Base-by-base conservation (phyloP, 1,140 invertebrate genomes). In the Bacillus rossius region DNA sequence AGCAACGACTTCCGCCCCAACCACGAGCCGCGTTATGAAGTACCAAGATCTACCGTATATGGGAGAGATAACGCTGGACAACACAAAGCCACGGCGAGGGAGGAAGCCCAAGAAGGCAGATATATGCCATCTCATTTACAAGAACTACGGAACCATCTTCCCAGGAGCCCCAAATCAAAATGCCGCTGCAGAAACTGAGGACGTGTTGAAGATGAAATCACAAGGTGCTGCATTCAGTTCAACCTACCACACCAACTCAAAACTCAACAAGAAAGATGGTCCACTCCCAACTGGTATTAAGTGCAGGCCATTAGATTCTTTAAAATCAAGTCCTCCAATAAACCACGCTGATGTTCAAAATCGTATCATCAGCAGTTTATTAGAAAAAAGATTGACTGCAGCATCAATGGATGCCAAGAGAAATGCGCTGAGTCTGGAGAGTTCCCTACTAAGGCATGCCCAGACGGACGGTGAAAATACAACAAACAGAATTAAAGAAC, bases 61-160 rank as follows among this genome's bases (percentile, higher is more conserved):
- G 89, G 91, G 91, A 1, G 91, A 93, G 67, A 91, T 93, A 75
- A 92, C 89, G 0, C 69, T 93, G 55, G 89, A 92, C 68, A 90
- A 92, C 71, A 88, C 86, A 10, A 87, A 91, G 64, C 90, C 90
- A 0, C 72, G 90, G 26, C 78, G 91, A 60, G 90, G 91, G 0
- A 75, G 91, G 10, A 94, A 94, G 63, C 91, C 91, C 1, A 93
- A 93, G 65, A 93, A 92, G 66, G 89, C 89, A 0, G 91, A 94
- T 67, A 92, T 93, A 59, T 93, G 90, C 63, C 90, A 92, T 65
- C 73, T 94, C n/a, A 92, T 93, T 63, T 92, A 92, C 67, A 92
- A 92, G 64, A 92, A 92, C 68, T 92, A 92, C 65, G 91, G 89
- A 0, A 92, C 55, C 25, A 88, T 91, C n/a, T 80, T 89, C 20